Evolutionary conservation across 2,113 vertebrate genomes (phyloP), one percentile per base, ranked within the genome.

Genomic region (Salvator merianae): DNA sequence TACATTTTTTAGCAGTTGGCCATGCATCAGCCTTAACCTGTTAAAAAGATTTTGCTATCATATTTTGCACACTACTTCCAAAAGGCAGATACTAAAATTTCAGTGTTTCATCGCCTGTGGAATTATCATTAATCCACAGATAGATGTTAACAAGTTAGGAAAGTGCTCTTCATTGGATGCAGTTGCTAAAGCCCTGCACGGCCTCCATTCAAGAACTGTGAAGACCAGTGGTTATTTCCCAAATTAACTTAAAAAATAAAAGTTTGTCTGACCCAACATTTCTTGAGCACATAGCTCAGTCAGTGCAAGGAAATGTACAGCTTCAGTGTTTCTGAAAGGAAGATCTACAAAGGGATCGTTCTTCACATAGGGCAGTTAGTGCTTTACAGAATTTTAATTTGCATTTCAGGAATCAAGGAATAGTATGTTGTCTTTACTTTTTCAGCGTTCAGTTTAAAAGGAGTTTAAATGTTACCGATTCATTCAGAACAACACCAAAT

Each of bases 381-480:
- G 20, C 79, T 91, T 80, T 59, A 90, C 2, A 86, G 84, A 59
- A 79, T 91, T 91, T 86, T 73, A 3, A 84, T 90, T 91, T 89
- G 84, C 87, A 90, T 47, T 92, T 90, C 77, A 94, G 90, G 93
- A 91, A 34, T 66, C 86, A 88, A 89, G 86, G 34, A 90, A 82
- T 38, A 36, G 77, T 50, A 24, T 7, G 55, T 16, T 47, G 81
- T 2, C 30, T 38, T 7, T 36, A 8, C 65, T 30, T 88, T 75
- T 28, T 82, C 84, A 91, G 90, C 84, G 94, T 92, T 8, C 55
- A 91, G 89, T 94, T 82, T 69, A 63, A 71, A 90, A 92, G 55
- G 70, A 93, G 26, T 87, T 94, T 55, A 89, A 90, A 81, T 92
- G 90, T 93, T 92, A 94, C 93, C 95, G 93, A 95, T 88, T 94